Base-by-base conservation (phyloP, 1,140 invertebrate genomes). In the Subanguina moxae region DNA sequence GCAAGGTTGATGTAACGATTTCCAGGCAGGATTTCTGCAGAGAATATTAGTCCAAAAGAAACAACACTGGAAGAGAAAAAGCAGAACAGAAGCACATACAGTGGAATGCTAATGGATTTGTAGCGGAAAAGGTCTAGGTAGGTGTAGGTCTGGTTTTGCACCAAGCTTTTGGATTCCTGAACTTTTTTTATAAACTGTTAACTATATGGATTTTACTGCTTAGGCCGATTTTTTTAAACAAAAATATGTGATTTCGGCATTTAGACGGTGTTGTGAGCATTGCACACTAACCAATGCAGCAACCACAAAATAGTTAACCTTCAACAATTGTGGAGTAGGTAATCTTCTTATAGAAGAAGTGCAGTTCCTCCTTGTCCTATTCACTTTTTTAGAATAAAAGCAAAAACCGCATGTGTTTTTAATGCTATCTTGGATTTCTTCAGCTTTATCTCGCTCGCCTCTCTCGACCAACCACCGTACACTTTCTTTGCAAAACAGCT, bases 21-120 rank as follows among this genome's bases (percentile, higher is more conserved):
- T 21, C 79, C 79, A 32, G 80, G 74, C 13, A 81, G 38, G 11
- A 65, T 62, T 28, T 82, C 79, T 7, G 80, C 63, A 1, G 68
- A 67, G 52, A 81, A 81, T 65, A 81, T 82, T 32, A 78, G 73
- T 5, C 80, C 79, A 62, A 82, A 81, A 3, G 80, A 82, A 11
- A 82, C 76, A 25, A 81, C 58, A 25, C 65, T 70, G 17, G 79
- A 78, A 0, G 78, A 70, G 0, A 75, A 42, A 45, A 82, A 81
- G 43, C 78, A 81, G 57, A 78, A 81, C 48, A 67, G 46, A 43
- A 81, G 70, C 0, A 74, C 69, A 13, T 71, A 62, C 19, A 82
- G 67, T 5, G 63, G 77, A 19, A 57, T 25, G 23, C 69, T 56
- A 25, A 77, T 52, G 19, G 59, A 48, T 28, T 45, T 66, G 17